Evolutionary conservation across 2,888 invertebrate species (phyloP).

Genomic region (Artemia sinica): DNA sequence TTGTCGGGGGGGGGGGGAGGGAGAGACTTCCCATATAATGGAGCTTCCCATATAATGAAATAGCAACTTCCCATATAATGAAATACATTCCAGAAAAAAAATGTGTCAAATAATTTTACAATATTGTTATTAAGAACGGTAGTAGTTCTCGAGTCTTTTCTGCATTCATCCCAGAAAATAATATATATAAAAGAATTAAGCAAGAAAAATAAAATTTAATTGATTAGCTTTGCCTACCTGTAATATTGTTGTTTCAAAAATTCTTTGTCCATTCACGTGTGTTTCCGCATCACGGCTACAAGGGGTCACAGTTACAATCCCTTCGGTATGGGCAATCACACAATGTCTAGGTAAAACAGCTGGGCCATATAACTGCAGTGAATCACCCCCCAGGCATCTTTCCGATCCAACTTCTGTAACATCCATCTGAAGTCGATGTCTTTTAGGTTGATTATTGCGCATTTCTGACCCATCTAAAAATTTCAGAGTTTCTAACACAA

Average conservation of each 20-base stretch:
- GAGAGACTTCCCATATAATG: no score
- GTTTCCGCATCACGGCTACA: constrained; percentile 82
- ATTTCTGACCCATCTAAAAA: constrained; percentile 37
- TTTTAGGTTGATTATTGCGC: constrained; percentile 34
- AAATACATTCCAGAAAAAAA: no score
- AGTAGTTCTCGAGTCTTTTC: background rate
- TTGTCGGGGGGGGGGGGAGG: no score
- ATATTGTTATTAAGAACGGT: background rate
- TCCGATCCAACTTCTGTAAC: constrained; percentile 57
- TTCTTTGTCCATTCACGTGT: constrained; percentile 79
- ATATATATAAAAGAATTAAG: background rate
- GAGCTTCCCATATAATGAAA: no score
- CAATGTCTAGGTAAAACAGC: constrained; percentile 88
- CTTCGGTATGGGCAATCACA: constrained; percentile 73
- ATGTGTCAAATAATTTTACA: background rate
- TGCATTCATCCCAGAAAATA: background rate
- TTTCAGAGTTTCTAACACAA: constrained; percentile 18
- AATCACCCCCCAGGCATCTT: constrained; percentile 38
- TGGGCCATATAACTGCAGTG: constrained; percentile 50
- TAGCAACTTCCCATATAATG: no score
- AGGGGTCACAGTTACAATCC: constrained; percentile 82
- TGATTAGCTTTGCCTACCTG: constrained; percentile 34
- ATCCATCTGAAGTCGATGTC: constrained; percentile 42
- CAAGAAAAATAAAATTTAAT: background rate
- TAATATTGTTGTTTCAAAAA: constrained; percentile 77